Evolutionary conservation across 2,888 invertebrate species (phyloP).

Genomic region (Ecdyonurus torrentis): DNA sequence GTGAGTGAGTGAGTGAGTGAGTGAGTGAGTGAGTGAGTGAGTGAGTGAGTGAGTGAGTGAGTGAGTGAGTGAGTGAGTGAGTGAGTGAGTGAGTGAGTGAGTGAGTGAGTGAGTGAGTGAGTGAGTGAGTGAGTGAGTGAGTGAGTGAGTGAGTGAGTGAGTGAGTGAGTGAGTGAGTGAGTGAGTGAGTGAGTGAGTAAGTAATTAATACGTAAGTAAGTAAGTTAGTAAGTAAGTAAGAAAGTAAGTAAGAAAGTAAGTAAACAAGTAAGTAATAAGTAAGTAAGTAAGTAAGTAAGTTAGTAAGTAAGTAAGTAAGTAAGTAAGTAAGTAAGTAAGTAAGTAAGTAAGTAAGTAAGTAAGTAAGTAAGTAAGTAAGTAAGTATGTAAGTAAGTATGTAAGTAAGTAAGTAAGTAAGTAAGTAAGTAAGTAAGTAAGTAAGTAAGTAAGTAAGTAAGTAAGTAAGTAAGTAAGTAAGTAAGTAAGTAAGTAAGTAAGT

Average conservation of each 20-base stretch:
- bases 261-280: too few relatives aligned
- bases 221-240: background rate
- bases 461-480: slow-evolving; percentile 9
- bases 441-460: slow-evolving; percentile 10
- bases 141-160: background rate
- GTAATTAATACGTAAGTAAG: too few relatives aligned
- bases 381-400: slow-evolving; percentile 9
- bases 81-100: slow-evolving; percentile 1
- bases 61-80: slow-evolving; percentile 1
- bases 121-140: background rate
- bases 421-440: slow-evolving; percentile 9
- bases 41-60: slow-evolving; percentile 4
- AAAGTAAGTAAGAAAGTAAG: background rate
- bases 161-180: slow-evolving; percentile 5
- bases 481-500: slow-evolving; percentile 9
- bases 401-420: slow-evolving; percentile 9
- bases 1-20: slow-evolving; percentile 3
- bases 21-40: background rate
- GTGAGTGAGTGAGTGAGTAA: slow-evolving; percentile 5
- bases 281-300: slow-evolving; percentile 3
- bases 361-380: slow-evolving; percentile 8
- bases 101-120: background rate
- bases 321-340: slow-evolving; percentile 1
- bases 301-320: slow-evolving; percentile 1
- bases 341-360: slow-evolving; percentile 8